phyloP scores from a whole-genome alignment of 2,113 vertebrate genomes.

The Sander vitreus region DNA sequence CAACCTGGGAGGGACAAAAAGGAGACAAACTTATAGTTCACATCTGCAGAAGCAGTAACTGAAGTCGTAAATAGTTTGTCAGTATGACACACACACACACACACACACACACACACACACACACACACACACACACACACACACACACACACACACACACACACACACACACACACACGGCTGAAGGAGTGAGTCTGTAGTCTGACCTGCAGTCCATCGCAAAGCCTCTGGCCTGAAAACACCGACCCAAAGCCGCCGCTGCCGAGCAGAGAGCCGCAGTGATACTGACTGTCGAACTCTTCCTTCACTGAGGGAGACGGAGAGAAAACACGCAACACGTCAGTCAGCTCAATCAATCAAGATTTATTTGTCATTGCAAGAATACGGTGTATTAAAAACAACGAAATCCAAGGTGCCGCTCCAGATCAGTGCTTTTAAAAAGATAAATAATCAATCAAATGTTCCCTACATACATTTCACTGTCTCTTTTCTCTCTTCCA shows the following conservation, averaged over 20 bases:
- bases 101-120: no score
- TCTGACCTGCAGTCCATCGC: constrained; percentile 67
- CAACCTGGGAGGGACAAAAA: constrained; percentile 82
- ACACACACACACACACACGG: no score
- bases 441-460: no score
- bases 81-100: no score
- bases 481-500: no score
- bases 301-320: constrained; percentile 51
- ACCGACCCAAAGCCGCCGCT: constrained; percentile 65
- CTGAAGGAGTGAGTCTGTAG: background rate
- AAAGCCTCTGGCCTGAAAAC: constrained; percentile 63
- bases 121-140: no score
- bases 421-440: no score
- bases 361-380: no score
- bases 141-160: no score
- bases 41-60: background rate
- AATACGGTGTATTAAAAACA: no score
- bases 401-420: no score
- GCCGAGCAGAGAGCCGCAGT: constrained; percentile 62
- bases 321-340: background rate
- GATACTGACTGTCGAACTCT: constrained; percentile 50
- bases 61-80: background rate
- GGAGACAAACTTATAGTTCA: background rate
- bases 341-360: background rate
- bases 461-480: no score